Conservation (phyloP, 1,140 invertebrate species). For the Amphibalanus amphitrite region DNA sequence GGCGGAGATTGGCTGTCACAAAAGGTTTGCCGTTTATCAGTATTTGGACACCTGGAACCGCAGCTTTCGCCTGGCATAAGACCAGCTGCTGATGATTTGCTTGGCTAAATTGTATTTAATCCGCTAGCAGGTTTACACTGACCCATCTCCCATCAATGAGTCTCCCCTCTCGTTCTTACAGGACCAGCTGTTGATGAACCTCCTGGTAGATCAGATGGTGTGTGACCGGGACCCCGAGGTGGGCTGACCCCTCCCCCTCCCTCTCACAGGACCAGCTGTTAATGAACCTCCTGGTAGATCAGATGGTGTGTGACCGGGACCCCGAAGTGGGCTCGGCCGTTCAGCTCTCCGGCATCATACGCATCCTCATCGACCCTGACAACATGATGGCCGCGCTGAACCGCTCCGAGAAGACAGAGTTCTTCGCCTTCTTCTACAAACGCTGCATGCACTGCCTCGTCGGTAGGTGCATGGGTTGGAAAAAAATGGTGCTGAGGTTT, state of each 20-base stretch:
- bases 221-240: constrained; percentile 50
- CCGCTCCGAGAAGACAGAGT: constrained; percentile 94
- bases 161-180: constrained; percentile 27
- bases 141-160: constrained; percentile 7
- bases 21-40: too few relatives aligned
- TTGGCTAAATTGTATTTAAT: constrained; percentile 3
- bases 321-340: constrained; percentile 87
- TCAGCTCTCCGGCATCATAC: constrained; percentile 81
- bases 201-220: constrained; percentile 90
- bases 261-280: constrained; percentile 64
- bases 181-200: constrained; percentile 88
- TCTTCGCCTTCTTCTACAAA: constrained; percentile 97
- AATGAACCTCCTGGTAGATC: constrained; percentile 92
- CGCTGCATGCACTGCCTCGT: constrained; percentile 90
- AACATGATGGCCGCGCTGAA: constrained; percentile 89
- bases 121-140: constrained; percentile 3
- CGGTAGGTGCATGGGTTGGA: too few relatives aligned
- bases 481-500: too few relatives aligned
- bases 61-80: too few relatives aligned
- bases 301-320: constrained; percentile 54
- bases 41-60: too few relatives aligned
- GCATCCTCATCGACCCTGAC: constrained; percentile 90
- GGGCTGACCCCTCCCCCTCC: too few relatives aligned
- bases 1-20: too few relatives aligned
- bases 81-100: too few relatives aligned